Conservation (phyloP, 2,888 invertebrate genomes). For the Panorpa germanica region DNA sequence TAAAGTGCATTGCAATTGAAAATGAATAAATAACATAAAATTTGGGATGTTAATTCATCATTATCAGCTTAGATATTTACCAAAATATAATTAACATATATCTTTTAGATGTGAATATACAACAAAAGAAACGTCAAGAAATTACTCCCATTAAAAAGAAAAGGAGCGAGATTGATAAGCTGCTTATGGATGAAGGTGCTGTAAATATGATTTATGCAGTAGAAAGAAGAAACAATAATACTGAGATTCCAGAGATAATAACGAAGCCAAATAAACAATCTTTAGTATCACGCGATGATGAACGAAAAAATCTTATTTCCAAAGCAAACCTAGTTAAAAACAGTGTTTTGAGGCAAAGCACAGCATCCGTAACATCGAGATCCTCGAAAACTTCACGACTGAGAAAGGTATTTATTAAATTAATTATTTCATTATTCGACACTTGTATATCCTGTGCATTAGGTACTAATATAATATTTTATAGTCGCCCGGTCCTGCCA, state of each 20-base stretch:
- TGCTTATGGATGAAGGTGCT: conserved; percentile 72
- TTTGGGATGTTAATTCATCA: not conserved
- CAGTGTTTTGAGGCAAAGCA: conserved; percentile 30
- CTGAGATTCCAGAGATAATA: conserved; percentile 19
- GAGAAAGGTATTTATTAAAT: too few relatives aligned
- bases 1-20: too few relatives aligned
- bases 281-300: conserved; percentile 22
- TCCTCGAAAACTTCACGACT: conserved; percentile 21
- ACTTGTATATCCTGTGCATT: too few relatives aligned
- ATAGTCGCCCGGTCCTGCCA: too few relatives aligned
- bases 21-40: too few relatives aligned
- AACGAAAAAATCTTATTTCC: conserved; percentile 29
- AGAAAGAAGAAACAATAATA: conserved; percentile 25
- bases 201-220: conserved; percentile 70
- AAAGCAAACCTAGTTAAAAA: conserved; percentile 43
- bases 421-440: too few relatives aligned
- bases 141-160: conserved; percentile 28
- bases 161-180: conserved; percentile 50
- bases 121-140: conserved; percentile 18
- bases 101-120: conserved; percentile 20
- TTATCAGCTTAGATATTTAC: not conserved
- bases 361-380: conserved; percentile 24
- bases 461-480: too few relatives aligned
- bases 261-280: conserved; percentile 12
- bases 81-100: conserved; percentile 23